Conservation (phyloP, 2,113 vertebrate genomes). For the Hippocampus guttulatus region DNA sequence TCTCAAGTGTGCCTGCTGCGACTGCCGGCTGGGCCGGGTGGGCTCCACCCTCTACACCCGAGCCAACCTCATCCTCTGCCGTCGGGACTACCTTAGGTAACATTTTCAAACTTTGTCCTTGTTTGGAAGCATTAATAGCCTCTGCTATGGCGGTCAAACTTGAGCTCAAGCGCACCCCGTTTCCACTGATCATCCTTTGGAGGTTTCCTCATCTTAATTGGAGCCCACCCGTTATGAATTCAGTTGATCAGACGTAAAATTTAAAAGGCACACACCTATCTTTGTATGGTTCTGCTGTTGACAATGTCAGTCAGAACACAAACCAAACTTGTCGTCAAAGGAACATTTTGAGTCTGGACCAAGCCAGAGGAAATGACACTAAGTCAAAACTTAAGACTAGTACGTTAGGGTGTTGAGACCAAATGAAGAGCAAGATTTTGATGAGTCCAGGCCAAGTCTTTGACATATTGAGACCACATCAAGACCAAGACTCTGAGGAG, state of each 20-base stretch:
- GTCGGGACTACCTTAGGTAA: conserved; percentile 92
- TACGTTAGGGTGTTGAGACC: too few species aligned
- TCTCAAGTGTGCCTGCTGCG: conserved; percentile 93
- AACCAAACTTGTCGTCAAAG: background rate
- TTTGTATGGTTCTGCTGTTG: background rate
- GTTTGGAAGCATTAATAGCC: too few species aligned
- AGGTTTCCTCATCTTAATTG: background rate
- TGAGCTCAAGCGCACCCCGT: too few species aligned
- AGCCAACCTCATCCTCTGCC: conserved; percentile 94
- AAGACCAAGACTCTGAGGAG: too few species aligned
- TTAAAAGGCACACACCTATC: background rate
- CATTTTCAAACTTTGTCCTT: background rate
- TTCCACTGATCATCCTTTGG: too few species aligned
- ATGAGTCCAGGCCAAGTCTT: too few species aligned
- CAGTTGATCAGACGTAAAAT: background rate
- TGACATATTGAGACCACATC: too few species aligned
- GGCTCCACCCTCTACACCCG: conserved; percentile 95
- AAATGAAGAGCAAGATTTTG: too few species aligned
- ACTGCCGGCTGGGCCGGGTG: conserved; percentile 90
- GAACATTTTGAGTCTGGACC: background rate
- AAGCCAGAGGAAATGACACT: too few species aligned
- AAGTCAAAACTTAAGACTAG: too few species aligned
- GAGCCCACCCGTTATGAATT: background rate
- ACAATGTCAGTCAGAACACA: background rate
- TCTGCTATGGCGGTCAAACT: too few species aligned